Evolutionary conservation across 1,140 invertebrate species (phyloP).

Genomic region (Hormaphis cornu): DNA sequence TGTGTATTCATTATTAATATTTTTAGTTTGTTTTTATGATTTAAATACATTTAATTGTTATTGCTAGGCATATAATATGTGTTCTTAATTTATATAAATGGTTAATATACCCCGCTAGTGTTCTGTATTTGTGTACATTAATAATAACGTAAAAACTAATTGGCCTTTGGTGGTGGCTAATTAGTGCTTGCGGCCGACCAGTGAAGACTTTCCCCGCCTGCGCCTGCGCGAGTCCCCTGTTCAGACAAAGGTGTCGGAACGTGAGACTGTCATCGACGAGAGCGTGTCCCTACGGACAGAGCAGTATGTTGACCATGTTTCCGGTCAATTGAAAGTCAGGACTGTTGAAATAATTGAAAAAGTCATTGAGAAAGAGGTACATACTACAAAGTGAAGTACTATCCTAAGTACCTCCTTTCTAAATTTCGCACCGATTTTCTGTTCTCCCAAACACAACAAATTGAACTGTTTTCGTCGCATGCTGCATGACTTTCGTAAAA

Average conservation of each 20-base stretch:
- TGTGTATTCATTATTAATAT: background rate
- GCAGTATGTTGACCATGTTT: conserved; percentile 74
- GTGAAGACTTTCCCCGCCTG: conserved; percentile 66
- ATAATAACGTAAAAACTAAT: conserved; percentile 27
- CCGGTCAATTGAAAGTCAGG: conserved; percentile 72
- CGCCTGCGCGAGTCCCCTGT: conserved; percentile 71
- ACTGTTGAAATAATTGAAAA: conserved; percentile 89
- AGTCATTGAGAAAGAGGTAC: conserved; percentile 86
- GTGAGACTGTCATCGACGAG: conserved; percentile 78
- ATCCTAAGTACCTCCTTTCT: conserved; percentile 15
- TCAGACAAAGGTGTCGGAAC: conserved; percentile 70
- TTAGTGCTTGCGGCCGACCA: conserved; percentile 49
- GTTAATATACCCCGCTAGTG: conserved; percentile 3
- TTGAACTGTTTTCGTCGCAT: background rate
- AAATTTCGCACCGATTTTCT: conserved; percentile 22
- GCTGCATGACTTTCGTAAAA: conserved; percentile 7
- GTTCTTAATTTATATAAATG: conserved; percentile 7
- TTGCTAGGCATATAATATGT: background rate
- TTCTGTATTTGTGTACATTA: background rate
- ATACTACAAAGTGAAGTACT: background rate
- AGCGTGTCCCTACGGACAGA: conserved; percentile 75
- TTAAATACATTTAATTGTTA: background rate
- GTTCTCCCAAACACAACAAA: background rate
- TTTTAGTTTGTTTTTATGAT: background rate
- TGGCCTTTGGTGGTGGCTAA: conserved; percentile 28